Evolutionary conservation across 23 tunicate species (phyloP).

Genomic region (Phallusia fumigata): DNA sequence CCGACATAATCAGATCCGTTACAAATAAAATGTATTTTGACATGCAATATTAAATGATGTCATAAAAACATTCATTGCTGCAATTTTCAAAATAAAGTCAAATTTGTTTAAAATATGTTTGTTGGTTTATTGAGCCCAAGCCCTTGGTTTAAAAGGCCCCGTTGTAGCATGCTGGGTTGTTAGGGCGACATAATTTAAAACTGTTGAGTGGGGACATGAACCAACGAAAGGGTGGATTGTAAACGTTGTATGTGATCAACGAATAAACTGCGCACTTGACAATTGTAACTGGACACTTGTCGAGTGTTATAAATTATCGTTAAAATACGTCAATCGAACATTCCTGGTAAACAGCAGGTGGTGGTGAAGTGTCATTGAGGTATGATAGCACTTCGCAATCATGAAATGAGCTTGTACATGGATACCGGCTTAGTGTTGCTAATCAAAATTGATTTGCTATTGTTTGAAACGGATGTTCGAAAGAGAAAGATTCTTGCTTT

Average conservation of each 20-base stretch:
- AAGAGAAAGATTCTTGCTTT: background rate
- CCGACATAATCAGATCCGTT: no score
- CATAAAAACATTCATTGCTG: no score
- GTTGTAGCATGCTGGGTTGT: no score
- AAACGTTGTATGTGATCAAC: background rate
- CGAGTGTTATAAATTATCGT: background rate
- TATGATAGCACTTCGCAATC: constrained; percentile 1
- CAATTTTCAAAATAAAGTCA: no score
- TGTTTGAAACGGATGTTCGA: background rate
- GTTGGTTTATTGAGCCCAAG: no score
- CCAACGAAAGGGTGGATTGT: no score
- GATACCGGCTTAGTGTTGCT: background rate
- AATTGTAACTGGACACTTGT: constrained; percentile 5
- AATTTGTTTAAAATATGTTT: no score
- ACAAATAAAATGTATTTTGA: no score
- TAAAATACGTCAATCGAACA: background rate
- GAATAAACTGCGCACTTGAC: background rate
- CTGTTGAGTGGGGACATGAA: no score
- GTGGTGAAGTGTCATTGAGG: background rate
- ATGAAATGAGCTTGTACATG: background rate
- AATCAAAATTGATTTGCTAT: background rate
- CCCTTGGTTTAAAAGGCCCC: no score
- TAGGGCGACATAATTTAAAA: no score
- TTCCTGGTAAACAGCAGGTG: background rate
- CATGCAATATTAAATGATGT: no score